Conservation (phyloP, 1,140 invertebrate genomes). For the Chironomus tepperi region DNA sequence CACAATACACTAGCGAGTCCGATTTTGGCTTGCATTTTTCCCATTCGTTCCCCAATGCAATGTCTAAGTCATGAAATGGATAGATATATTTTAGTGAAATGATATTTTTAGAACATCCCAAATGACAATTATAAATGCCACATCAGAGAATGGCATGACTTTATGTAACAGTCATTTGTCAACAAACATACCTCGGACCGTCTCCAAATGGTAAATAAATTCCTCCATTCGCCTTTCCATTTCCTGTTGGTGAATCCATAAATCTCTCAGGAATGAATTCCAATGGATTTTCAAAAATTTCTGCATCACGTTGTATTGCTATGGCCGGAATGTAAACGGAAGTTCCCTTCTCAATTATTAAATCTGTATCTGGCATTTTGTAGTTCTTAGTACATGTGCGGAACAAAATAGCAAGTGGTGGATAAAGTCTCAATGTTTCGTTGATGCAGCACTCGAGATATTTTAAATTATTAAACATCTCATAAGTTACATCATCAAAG, state of each 20-base stretch:
- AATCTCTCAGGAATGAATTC: slow-evolving; percentile 55
- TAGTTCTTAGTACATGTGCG: slow-evolving; percentile 47
- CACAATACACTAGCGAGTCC: slow-evolving; percentile 37
- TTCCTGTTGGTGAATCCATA: slow-evolving; percentile 28
- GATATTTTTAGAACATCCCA: no score
- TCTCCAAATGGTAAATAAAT: slow-evolving; percentile 49
- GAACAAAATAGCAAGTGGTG: slow-evolving; percentile 46
- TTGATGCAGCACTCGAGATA: slow-evolving; percentile 53
- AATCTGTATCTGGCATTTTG: slow-evolving; percentile 45
- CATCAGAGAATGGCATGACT: no score
- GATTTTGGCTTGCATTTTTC: slow-evolving; percentile 39
- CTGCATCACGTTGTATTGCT: slow-evolving; percentile 52
- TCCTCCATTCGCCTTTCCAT: slow-evolving; percentile 36
- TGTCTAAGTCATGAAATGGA: no score
- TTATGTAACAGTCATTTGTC: no score
- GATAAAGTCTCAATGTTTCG: slow-evolving; percentile 52
- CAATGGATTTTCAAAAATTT: slow-evolving; percentile 49
- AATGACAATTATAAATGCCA: no score
- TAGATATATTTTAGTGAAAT: no score
- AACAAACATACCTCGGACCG: slow-evolving; percentile 32
- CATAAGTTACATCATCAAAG: slow-evolving; percentile 39
- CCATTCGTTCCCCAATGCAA: slow-evolving; percentile 29
- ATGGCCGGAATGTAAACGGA: slow-evolving; percentile 49
- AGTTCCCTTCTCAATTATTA: slow-evolving; percentile 48
- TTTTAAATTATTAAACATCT: slow-evolving; percentile 46